A percentile compares a stretch with the other conserved stretches of the same genome.
phyloP scores from a whole-genome alignment of 2,113 vertebrate species.

The Pluvialis apricaria region DNA sequence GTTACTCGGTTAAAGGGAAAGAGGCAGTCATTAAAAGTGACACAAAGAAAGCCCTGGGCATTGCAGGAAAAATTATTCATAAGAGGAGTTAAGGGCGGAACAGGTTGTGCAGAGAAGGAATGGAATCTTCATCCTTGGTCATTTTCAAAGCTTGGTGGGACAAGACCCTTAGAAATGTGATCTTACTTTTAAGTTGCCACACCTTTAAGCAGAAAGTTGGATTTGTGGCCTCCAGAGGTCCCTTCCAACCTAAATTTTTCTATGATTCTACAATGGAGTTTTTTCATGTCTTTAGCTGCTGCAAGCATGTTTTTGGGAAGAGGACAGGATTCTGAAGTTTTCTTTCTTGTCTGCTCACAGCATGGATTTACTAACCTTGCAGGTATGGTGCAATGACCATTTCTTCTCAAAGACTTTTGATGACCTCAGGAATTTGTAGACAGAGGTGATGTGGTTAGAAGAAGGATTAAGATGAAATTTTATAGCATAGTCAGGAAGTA shows the following conservation, averaged over 20 bases:
- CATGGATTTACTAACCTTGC: background rate
- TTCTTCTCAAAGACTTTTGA: background rate
- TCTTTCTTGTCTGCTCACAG: background rate
- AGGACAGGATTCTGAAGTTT: background rate
- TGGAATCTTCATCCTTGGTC: background rate
- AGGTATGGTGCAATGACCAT: background rate
- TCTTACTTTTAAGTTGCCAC: background rate
- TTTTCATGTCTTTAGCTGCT: background rate
- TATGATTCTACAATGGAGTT: background rate
- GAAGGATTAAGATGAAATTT: background rate
- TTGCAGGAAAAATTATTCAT: background rate
- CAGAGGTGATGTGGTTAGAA: background rate
- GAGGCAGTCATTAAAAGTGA: background rate
- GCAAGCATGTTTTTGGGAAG: background rate
- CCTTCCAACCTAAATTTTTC: background rate
- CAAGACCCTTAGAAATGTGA: background rate
- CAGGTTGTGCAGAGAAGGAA: background rate
- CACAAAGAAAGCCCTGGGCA: background rate
- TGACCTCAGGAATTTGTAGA: background rate
- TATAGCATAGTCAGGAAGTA: background rate
- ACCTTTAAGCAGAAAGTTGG: background rate
- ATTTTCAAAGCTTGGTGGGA: background rate
- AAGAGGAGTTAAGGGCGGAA: background rate
- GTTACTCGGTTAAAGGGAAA: background rate
- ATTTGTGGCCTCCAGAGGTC: background rate